Evolutionary conservation across 2,888 invertebrate species (phyloP).

Genomic region (Dichetophora obliterata): DNA sequence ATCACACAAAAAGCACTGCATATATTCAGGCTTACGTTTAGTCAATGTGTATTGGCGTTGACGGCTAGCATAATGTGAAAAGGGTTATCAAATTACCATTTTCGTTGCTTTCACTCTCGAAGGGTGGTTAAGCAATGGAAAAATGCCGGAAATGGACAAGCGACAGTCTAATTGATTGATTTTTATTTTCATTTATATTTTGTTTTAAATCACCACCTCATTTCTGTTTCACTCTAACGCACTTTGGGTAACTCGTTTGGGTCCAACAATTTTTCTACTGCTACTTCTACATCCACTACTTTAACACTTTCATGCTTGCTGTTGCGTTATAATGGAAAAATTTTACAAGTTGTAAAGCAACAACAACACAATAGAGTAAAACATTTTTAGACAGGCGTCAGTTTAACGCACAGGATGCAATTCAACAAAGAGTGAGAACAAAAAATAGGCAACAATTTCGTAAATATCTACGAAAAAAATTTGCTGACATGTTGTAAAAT

Average conservation of each 20-base stretch:
- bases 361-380: not conserved
- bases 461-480: not conserved
- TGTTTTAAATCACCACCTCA: not conserved
- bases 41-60: not conserved
- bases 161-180: conserved; percentile 29
- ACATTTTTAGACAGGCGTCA: conserved; percentile 13
- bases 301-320: conserved; percentile 19
- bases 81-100: not conserved
- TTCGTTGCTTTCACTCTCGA: not conserved
- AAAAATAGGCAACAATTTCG: not conserved
- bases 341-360: conserved; percentile 18
- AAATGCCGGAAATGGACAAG: conserved; percentile 25
- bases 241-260: not conserved
- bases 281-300: not conserved
- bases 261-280: not conserved
- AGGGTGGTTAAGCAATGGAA: not conserved
- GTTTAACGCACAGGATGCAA: not conserved
- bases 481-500: conserved; percentile 26
- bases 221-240: not conserved
- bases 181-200: conserved; percentile 5
- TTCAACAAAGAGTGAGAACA: not conserved
- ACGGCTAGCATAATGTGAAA: not conserved
- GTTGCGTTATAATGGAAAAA: conserved; percentile 30
- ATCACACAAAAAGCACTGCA: conserved; percentile 2
- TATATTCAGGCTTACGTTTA: conserved; percentile 11